Evolutionary conservation across 1,140 invertebrate genomes (phyloP).

Genomic region (Atta texana): DNA sequence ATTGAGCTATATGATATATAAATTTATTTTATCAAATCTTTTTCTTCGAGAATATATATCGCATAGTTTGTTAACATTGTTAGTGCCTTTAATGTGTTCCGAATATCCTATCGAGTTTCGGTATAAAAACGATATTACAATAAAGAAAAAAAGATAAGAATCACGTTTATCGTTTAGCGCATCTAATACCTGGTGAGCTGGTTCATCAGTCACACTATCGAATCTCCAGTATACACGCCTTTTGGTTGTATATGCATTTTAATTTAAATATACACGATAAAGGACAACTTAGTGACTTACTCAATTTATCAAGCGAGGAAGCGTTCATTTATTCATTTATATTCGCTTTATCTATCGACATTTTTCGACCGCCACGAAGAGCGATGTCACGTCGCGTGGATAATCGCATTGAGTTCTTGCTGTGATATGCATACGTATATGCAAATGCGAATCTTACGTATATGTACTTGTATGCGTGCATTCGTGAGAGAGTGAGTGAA

Average conservation of each 20-base stretch:
- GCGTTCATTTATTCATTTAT: constrained; percentile 40
- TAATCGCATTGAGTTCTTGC: constrained; percentile 9
- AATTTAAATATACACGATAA: constrained; percentile 60
- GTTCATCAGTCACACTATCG: constrained; percentile 50
- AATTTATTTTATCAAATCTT: constrained; percentile 18
- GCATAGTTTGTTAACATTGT: neutral
- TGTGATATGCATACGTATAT: constrained; percentile 12
- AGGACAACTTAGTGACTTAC: constrained; percentile 43
- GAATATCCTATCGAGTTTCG: neutral
- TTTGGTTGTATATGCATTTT: constrained; percentile 56
- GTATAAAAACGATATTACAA: neutral
- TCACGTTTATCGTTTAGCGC: constrained; percentile 34
- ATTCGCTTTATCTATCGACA: constrained; percentile 16
- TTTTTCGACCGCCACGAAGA: constrained; percentile 43
- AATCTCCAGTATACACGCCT: constrained; percentile 32
- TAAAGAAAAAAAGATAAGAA: neutral
- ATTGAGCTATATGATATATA: neutral
- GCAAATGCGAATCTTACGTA: neutral
- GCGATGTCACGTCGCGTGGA: constrained; percentile 33
- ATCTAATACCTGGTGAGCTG: neutral
- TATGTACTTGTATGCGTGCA: neutral
- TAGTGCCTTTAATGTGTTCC: neutral
- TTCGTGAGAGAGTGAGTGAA: neutral
- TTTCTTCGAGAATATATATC: neutral
- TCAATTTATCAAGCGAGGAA: constrained; percentile 52